Evolutionary conservation across 2,888 invertebrate species (phyloP).

Genomic region (Thereva nobilitata): DNA sequence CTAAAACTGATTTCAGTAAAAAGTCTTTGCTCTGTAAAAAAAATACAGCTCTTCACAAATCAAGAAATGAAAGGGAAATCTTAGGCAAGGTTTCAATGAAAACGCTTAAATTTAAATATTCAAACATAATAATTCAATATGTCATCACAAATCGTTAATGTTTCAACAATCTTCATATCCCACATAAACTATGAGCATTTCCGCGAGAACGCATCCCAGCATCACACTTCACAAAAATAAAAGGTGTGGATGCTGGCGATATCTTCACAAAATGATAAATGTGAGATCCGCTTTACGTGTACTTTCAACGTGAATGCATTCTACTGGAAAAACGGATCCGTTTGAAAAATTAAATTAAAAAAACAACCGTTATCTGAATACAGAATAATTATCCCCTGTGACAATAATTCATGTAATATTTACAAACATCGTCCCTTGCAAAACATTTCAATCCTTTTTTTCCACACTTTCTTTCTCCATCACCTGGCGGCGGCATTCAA

Average conservation of each 20-base stretch:
- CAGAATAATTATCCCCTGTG: conserved; percentile 13
- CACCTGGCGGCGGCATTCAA: no score
- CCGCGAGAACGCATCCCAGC: no score
- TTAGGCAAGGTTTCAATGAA: no score
- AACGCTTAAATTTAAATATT: no score
- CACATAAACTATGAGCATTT: no score
- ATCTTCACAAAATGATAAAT: conserved; percentile 27
- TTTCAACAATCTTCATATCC: no score
- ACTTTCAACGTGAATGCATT: background rate
- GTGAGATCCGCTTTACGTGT: background rate
- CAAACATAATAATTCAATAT: no score
- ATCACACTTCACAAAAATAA: background rate
- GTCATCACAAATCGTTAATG: no score
- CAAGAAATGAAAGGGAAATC: no score
- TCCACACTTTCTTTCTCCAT: background rate
- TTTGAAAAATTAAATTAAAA: conserved; percentile 20
- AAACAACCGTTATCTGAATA: background rate
- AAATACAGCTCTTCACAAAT: no score
- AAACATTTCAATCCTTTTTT: conserved; percentile 37
- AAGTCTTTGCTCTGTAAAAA: no score
- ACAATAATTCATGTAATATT: conserved; percentile 39
- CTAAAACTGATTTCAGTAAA: no score
- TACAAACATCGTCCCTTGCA: conserved; percentile 39
- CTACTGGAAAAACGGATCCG: conserved; percentile 18
- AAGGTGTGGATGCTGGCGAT: conserved; percentile 12